These are phyloP conservation scores for Drosophila flavopinicola DNA, from an alignment of 2,888 invertebrate species.

Conservation along the genomic window DNA sequence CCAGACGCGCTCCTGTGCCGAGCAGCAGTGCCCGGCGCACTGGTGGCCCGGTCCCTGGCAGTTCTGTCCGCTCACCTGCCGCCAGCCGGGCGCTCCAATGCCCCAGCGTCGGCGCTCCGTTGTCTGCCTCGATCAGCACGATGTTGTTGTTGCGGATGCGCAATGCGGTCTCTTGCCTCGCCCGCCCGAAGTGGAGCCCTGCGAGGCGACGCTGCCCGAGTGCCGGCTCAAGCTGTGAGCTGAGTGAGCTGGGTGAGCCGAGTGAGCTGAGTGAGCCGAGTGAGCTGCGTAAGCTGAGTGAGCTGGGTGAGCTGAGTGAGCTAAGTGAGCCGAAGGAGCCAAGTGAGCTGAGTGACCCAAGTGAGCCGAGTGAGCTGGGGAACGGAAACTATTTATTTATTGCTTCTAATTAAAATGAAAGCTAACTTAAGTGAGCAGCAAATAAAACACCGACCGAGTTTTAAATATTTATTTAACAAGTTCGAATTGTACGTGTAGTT, in stretches of 20 bases:
- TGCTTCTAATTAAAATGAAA: slow-evolving; percentile 51
- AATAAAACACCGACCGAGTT: slow-evolving; percentile 23
- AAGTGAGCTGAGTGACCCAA: too few relatives aligned
- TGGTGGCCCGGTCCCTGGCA: slow-evolving; percentile 97
- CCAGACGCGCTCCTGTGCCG: slow-evolving; percentile 88
- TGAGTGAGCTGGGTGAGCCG: too few relatives aligned
- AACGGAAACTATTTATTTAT: slow-evolving; percentile 54
- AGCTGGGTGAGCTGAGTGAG: too few relatives aligned
- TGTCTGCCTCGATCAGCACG: slow-evolving; percentile 90
- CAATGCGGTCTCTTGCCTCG: slow-evolving; percentile 88
- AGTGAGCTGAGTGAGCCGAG: too few relatives aligned
- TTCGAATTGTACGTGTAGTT: slow-evolving; percentile 30
- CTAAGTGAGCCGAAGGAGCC: too few relatives aligned
- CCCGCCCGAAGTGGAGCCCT: slow-evolving; percentile 89
- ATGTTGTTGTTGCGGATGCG: slow-evolving; percentile 90
- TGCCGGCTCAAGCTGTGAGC: slow-evolving; percentile 72
- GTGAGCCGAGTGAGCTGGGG: slow-evolving; percentile 16
- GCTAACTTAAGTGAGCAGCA: slow-evolving; percentile 43
- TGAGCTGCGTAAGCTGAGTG: slow-evolving; percentile 19
- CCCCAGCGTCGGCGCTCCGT: slow-evolving; percentile 88
- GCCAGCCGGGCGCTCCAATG: slow-evolving; percentile 82
- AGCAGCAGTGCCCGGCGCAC: slow-evolving; percentile 88
- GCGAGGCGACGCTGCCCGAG: slow-evolving; percentile 84
- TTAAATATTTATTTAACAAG: slow-evolving; percentile 38
- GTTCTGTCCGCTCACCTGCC: slow-evolving; percentile 90